phyloP scores from a whole-genome alignment of 2,888 invertebrate species.

The Thyatira batis region DNA sequence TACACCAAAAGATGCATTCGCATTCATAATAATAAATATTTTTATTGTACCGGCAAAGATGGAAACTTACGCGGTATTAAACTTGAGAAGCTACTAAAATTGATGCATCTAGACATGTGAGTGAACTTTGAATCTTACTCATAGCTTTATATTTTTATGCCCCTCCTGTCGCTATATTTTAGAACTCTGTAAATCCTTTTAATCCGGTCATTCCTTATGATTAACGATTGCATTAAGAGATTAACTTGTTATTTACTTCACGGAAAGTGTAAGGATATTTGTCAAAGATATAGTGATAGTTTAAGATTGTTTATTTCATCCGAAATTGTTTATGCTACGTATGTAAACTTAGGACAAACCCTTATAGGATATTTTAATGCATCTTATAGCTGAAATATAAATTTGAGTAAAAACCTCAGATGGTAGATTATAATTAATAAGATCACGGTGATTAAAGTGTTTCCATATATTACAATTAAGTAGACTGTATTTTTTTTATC shows the following conservation, averaged over 20 bases:
- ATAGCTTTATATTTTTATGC: background rate
- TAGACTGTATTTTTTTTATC: no score
- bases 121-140: background rate
- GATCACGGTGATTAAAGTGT: no score
- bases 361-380: no score
- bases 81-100: background rate
- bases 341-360: no score
- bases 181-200: slow-evolving; percentile 22
- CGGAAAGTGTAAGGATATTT: background rate
- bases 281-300: background rate
- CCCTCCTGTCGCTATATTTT: slow-evolving; percentile 11
- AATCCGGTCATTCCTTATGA: slow-evolving; percentile 24
- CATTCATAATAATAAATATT: no score
- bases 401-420: no score
- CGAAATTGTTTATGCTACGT: background rate
- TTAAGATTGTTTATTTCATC: background rate
- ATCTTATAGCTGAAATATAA: no score
- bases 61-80: background rate
- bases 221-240: slow-evolving; percentile 23
- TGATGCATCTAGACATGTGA: background rate
- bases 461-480: no score
- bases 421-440: no score
- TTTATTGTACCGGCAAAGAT: no score
- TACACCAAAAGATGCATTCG: no score
- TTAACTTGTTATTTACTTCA: slow-evolving; percentile 18